Percentiles rank a stretch among this genome's conserved stretches.
These are phyloP conservation scores for Matsumyia berberina DNA, from an alignment of 2,888 invertebrate species.

Conservation along the genomic window DNA sequence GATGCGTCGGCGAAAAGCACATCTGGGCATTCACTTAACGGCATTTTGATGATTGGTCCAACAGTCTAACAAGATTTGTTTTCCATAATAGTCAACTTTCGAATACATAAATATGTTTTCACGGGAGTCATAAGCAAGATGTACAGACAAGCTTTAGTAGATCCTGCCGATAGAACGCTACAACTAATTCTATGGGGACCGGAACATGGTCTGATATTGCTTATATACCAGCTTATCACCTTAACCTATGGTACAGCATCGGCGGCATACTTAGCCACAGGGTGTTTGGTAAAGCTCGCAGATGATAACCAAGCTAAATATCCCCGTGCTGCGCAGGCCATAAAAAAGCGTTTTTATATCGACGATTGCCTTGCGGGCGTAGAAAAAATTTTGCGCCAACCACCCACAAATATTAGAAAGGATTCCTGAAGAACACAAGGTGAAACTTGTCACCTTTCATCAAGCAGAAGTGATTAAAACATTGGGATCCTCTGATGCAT, in stretches of 20 bases:
- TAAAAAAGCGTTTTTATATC: slow-evolving; percentile 4
- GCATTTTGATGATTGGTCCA: too few relatives aligned
- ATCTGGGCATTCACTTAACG: not conserved
- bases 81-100: too few relatives aligned
- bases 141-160: not conserved
- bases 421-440: slow-evolving; percentile 6
- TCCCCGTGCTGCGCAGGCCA: slow-evolving; percentile 4
- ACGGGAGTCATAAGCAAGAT: too few relatives aligned
- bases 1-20: too few relatives aligned
- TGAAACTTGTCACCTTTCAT: not conserved
- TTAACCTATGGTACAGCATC: not conserved
- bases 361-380: not conserved
- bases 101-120: too few relatives aligned
- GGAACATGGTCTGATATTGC: not conserved
- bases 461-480: slow-evolving; percentile 7
- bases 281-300: not conserved
- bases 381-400: slow-evolving; percentile 22
- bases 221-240: not conserved
- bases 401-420: slow-evolving; percentile 20
- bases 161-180: too few relatives aligned
- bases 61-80: too few relatives aligned
- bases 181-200: not conserved
- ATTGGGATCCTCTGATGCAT: slow-evolving; percentile 8
- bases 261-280: slow-evolving; percentile 1
- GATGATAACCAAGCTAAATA: not conserved